Base-by-base conservation (phyloP, 1,140 invertebrate species). In the Bombus breviceps region DNA sequence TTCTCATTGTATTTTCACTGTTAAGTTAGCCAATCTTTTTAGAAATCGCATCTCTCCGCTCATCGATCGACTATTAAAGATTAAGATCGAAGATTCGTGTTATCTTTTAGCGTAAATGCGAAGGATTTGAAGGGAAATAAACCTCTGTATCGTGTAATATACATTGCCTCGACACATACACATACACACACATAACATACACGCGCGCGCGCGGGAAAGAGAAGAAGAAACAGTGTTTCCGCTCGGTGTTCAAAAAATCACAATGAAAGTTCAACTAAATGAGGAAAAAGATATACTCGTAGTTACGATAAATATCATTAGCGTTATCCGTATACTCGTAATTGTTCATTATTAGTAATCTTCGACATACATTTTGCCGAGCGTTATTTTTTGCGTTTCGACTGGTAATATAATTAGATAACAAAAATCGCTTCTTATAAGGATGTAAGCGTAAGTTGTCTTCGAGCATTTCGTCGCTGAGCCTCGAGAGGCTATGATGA, bases 121-220 rank as follows among this genome's bases (percentile, higher is more conserved):
- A 84, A 79, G 83, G 83, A 84, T 84, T 79, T 84, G 83, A 84
- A 62, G 18, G 76, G 47, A 80, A 59, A 22, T 53, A 32, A 28
- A 25, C 18, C 25, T 41, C 3, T 43, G 68, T 79, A 68, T 28
- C 62, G 62, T 68, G 62, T 43, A 37, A 57, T 39, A 25, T 77
- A 39, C 64, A 32, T 78, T 37, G 66, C 75, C 73, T 28, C 59
- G 59, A 39, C 10, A 71, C 62, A 73, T 6, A 72, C 41, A 72
- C 15, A 43, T 8, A 72, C 32, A 73, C n/a, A 73, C 13, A 43
- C 39, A 72, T 3, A 28, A 2, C 3, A 15, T 1, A n/a, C 10
- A 1, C 47, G 18, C 15, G 28, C n/a, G 4, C 28, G 64, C 32
- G 64, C n/a, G 32, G 37, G 2, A 0, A 4, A 22, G 4, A 18